Percentiles rank a stretch among this genome's conserved stretches.
These are phyloP conservation scores for Axinella damicornis DNA, from an alignment of 37 sponge, comb jelly and placozoan species.

Conservation along the genomic window DNA sequence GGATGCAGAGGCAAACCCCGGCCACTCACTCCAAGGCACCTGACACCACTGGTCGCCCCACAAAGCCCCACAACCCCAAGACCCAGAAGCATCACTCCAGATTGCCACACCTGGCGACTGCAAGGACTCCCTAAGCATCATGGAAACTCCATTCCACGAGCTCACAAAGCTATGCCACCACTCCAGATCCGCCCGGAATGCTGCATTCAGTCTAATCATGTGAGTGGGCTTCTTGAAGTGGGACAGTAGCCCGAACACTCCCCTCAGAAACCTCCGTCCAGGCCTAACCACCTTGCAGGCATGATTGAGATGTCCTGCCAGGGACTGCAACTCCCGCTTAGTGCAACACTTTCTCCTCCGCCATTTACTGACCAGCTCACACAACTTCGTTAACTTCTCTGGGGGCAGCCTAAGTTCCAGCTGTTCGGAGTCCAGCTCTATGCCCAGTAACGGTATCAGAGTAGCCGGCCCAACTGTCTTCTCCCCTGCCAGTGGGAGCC, in stretches of 20 bases:
- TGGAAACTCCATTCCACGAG: slow-evolving; percentile 22
- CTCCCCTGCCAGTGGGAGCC: slow-evolving; percentile 12
- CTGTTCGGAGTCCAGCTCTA: slow-evolving; percentile 1
- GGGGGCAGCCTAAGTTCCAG: slow-evolving; percentile 7
- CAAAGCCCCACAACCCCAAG: slow-evolving; percentile 23
- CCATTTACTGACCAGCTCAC: slow-evolving; percentile 12
- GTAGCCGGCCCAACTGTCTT: slow-evolving; percentile 31
- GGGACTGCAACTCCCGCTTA: slow-evolving; percentile 26
- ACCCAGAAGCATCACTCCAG: slow-evolving; percentile 19
- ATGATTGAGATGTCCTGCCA: slow-evolving; percentile 25
- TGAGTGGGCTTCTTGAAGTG: not conserved
- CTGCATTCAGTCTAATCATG: slow-evolving; percentile 12
- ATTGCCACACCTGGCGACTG: not conserved
- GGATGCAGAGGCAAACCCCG: not conserved
- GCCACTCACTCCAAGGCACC: slow-evolving; percentile 1
- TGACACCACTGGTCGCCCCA: slow-evolving; percentile 20
- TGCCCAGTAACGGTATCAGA: slow-evolving; percentile 11
- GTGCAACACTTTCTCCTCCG: not conserved
- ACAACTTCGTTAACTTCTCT: not conserved
- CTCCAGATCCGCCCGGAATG: slow-evolving; percentile 23
- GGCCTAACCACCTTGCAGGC: slow-evolving; percentile 30
- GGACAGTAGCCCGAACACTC: slow-evolving; percentile 19
- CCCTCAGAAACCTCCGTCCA: slow-evolving; percentile 14
- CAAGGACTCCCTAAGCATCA: not conserved
- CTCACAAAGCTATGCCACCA: slow-evolving; percentile 28